These are phyloP conservation scores for Spondyliosoma cantharus DNA, from an alignment of 2,797 vertebrate genomes.

Conservation along the genomic window DNA sequence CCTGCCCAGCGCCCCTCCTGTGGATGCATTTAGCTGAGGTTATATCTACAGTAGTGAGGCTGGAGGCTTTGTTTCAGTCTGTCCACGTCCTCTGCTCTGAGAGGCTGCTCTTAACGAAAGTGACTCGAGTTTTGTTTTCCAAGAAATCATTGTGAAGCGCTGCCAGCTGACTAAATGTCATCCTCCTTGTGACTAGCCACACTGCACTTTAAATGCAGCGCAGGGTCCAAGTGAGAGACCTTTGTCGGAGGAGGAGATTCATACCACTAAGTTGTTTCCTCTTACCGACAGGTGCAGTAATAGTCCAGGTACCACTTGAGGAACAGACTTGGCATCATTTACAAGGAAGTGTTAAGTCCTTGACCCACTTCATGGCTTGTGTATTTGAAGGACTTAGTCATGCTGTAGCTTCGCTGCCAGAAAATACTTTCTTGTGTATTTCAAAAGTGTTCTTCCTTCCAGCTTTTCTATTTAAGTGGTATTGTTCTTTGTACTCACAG, in stretches of 20 bases:
- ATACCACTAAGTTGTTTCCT: conserved; percentile 44
- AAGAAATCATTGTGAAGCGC: conserved; percentile 52
- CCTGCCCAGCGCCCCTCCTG: conserved; percentile 5
- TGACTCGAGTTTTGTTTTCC: conserved; percentile 55
- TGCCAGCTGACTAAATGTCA: conserved; percentile 57
- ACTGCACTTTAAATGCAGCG: conserved; percentile 27
- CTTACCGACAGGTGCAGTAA: conserved; percentile 49
- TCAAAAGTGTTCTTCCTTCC: neutral
- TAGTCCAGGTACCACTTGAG: conserved; percentile 49
- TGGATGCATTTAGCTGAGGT: conserved; percentile 13
- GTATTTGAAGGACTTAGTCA: conserved; percentile 58
- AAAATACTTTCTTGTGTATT: conserved; percentile 21
- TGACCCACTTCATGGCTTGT: conserved; percentile 74
- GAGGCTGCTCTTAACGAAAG: conserved; percentile 30
- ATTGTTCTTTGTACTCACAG: conserved; percentile 32
- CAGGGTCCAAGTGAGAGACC: conserved; percentile 18
- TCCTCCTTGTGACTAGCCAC: conserved; percentile 37
- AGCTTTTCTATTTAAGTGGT: neutral
- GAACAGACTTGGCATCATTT: conserved; percentile 52
- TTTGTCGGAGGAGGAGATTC: neutral
- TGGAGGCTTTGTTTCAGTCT: conserved; percentile 17
- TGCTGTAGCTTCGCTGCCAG: conserved; percentile 27
- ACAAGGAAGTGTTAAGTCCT: conserved; percentile 67
- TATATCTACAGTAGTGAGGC: conserved; percentile 17
- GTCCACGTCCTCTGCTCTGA: conserved; percentile 26